These are phyloP conservation scores for Okapia johnstoni DNA, from an alignment of 2,113 vertebrate species.

Conservation along the genomic window DNA sequence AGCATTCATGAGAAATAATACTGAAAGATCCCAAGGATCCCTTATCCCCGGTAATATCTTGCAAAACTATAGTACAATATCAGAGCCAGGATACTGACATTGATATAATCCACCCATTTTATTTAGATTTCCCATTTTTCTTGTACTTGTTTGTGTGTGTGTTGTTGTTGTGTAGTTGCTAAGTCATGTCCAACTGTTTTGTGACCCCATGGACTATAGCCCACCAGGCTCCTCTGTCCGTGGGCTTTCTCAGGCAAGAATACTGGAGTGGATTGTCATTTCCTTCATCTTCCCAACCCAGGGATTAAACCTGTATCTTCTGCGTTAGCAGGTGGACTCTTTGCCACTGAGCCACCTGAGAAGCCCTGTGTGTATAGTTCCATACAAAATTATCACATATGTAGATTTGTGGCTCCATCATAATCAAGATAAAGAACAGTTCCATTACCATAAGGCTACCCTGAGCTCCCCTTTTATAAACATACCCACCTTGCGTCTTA, in stretches of 20 bases:
- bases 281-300: not conserved
- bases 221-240: not conserved
- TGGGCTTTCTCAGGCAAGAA: not conserved
- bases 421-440: not conserved
- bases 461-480: not conserved
- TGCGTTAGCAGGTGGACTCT: not conserved
- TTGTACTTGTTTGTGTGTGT: not conserved
- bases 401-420: not conserved
- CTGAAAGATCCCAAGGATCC: not conserved
- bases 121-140: not conserved
- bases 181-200: not conserved
- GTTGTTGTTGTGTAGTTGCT: not conserved
- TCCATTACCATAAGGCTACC: not conserved
- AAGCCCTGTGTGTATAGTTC: not conserved
- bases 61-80: not conserved
- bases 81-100: not conserved
- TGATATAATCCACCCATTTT: not conserved
- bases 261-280: not conserved
- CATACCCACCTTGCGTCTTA: not conserved
- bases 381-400: not conserved
- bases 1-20: not conserved
- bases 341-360: not conserved
- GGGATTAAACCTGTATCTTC: not conserved
- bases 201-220: not conserved
- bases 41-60: not conserved